A percentile compares a stretch with the other conserved stretches of the same genome.
phyloP scores from a whole-genome alignment of 1,140 invertebrate species.

The Diorhabda sublineata region DNA sequence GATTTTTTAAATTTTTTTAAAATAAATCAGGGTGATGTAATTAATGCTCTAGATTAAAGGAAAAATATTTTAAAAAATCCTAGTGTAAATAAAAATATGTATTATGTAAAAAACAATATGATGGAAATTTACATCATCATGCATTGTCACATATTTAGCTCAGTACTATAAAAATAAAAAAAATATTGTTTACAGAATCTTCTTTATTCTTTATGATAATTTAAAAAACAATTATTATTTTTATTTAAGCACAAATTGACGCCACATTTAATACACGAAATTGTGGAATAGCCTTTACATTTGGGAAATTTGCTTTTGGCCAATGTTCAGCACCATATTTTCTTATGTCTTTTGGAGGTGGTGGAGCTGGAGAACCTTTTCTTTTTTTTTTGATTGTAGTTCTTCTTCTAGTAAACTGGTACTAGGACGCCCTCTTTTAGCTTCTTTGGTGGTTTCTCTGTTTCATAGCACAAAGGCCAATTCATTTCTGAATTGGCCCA shows the following conservation, averaged over 20 bases:
- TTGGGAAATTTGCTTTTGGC: neutral
- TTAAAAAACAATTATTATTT: neutral
- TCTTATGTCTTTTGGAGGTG: neutral
- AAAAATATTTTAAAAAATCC: too few relatives aligned
- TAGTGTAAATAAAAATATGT: too few relatives aligned
- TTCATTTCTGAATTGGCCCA: too few relatives aligned
- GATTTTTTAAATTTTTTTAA: too few relatives aligned
- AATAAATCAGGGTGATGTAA: too few relatives aligned
- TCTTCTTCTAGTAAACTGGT: neutral
- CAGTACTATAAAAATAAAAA: neutral
- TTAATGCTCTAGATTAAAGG: too few relatives aligned
- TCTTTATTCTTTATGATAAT: neutral
- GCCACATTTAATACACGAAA: neutral
- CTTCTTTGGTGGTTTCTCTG: neutral
- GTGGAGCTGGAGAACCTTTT: neutral
- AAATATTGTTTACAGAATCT: neutral
- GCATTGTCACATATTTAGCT: too few relatives aligned
- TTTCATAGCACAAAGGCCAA: too few relatives aligned
- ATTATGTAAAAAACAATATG: too few relatives aligned
- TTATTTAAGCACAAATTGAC: neutral
- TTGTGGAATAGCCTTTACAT: too few relatives aligned
- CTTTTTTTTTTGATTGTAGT: neutral
- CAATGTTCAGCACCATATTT: neutral
- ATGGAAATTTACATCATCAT: too few relatives aligned
- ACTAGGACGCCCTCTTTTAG: neutral